Evolutionary conservation across 1,140 invertebrate genomes (phyloP), one percentile per base, ranked within the genome.

Genomic region (Drosophila persimilis): DNA sequence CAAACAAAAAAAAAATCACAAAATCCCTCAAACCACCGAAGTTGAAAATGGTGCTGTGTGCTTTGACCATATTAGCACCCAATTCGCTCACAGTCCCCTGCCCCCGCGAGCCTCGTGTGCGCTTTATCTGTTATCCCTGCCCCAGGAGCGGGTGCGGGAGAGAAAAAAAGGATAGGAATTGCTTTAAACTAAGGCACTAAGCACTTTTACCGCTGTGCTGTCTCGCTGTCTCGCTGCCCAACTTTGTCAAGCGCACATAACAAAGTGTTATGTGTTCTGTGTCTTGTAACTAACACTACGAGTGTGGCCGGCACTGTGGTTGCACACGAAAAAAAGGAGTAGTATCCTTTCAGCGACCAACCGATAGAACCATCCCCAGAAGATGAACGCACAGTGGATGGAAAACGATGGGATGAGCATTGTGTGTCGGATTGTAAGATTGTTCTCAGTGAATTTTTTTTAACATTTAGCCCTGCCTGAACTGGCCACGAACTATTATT

Each of bases 251-350:
- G 75, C 83, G 83, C 66, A 79, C 63, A 79, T 79, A 88, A 88
- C 83, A 88, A 88, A 88, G 79, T 88, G 84, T 88, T 83, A 88
- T 88, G 79, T 88, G 84, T 88, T 83, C 88, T 88, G 84, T 79
- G 75, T 64, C 83, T 79, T 83, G 75, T 88, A 88, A 88, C 83
- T 83, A 89, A 88, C 83, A 88, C 78, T 73, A 73, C 35, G 11
- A 39, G 11, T 83, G 66, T 53, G 63, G 51, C 53, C 20, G 39
- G 61, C 52, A 71, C 77, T 31, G 35, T 39, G 35, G 35, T 13
- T 13, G 35, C 11, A 39, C 4, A 31, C 8, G 13, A 39, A 13
- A 39, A 35, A 39, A 13, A 4, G 11, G 11, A 39, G 11, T 39
- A 39, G 35, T 39, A 39, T 39, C 35, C 11, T 39, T 39, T 39